Evolutionary conservation across 1,140 invertebrate species (phyloP).

Genomic region (Cotesia vestalis): DNA sequence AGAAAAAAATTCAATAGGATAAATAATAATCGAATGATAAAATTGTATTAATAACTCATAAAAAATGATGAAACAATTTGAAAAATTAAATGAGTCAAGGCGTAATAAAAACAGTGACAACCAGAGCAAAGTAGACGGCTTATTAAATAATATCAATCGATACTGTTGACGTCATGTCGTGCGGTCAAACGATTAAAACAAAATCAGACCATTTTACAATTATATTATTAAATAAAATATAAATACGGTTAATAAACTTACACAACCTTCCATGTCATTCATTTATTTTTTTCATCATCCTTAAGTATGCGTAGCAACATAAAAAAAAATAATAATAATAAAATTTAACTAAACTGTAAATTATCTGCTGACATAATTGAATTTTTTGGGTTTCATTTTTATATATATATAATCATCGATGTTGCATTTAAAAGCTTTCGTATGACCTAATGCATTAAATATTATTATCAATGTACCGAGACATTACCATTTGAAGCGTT

Average conservation of each 20-base stretch:
- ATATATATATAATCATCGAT: background rate
- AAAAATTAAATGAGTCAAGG: conserved; percentile 4
- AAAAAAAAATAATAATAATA: background rate
- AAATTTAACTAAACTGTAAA: background rate
- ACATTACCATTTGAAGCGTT: background rate
- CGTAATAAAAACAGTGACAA: background rate
- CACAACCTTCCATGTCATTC: background rate
- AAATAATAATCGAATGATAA: background rate
- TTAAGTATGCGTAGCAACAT: background rate
- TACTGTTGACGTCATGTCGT: conserved; percentile 3
- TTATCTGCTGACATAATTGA: background rate
- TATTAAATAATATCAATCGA: conserved; percentile 13
- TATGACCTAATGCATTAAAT: conserved; percentile 1
- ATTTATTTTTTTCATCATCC: background rate
- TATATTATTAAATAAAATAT: background rate
- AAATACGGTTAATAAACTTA: background rate
- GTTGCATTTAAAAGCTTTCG: background rate
- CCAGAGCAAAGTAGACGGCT: background rate
- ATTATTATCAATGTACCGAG: background rate
- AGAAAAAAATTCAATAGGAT: too few relatives aligned
- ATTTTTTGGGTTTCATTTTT: conserved; percentile 2
- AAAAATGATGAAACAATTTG: background rate
- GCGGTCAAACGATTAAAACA: background rate
- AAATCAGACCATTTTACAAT: conserved; percentile 1
- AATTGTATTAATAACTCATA: background rate